phyloP scores from a whole-genome alignment of 2,113 vertebrate genomes.

The Morone saxatilis region DNA sequence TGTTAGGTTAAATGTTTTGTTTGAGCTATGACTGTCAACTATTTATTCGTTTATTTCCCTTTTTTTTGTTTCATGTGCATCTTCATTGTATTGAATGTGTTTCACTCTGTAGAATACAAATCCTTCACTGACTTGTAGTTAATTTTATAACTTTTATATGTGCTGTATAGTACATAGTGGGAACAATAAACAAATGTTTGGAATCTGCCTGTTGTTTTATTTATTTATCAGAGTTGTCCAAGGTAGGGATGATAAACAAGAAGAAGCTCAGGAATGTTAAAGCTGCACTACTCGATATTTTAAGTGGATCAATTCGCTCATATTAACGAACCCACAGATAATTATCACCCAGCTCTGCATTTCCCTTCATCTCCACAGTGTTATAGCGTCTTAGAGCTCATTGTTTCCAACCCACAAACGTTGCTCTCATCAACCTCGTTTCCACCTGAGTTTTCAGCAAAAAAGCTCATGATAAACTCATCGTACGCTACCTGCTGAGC shows the following conservation, averaged over 20 bases:
- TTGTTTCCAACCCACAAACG: background rate
- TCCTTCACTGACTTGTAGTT: constrained; percentile 43
- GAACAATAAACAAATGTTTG: constrained; percentile 60
- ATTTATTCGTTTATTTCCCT: constrained; percentile 63
- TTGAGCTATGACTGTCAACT: constrained; percentile 42
- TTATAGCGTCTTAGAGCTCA: background rate
- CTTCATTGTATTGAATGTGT: constrained; percentile 22
- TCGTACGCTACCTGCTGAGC: too few relatives aligned
- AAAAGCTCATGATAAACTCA: too few relatives aligned
- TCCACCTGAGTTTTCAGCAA: too few relatives aligned
- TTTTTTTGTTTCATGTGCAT: constrained; percentile 37
- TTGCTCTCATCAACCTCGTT: too few relatives aligned
- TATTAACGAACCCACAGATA: background rate
- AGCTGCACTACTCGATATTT: background rate
- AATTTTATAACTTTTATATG: constrained; percentile 81
- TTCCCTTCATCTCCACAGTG: too few relatives aligned
- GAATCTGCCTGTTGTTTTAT: constrained; percentile 10
- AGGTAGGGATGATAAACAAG: background rate
- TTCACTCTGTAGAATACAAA: constrained; percentile 43
- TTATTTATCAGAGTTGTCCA: background rate
- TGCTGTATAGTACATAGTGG: constrained; percentile 50
- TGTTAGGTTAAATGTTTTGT: constrained; percentile 44
- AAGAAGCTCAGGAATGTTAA: background rate
- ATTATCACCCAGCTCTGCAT: too few relatives aligned
- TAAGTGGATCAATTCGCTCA: background rate